phyloP scores from a whole-genome alignment of 2,888 invertebrate genomes.

The Xestia xanthographa region DNA sequence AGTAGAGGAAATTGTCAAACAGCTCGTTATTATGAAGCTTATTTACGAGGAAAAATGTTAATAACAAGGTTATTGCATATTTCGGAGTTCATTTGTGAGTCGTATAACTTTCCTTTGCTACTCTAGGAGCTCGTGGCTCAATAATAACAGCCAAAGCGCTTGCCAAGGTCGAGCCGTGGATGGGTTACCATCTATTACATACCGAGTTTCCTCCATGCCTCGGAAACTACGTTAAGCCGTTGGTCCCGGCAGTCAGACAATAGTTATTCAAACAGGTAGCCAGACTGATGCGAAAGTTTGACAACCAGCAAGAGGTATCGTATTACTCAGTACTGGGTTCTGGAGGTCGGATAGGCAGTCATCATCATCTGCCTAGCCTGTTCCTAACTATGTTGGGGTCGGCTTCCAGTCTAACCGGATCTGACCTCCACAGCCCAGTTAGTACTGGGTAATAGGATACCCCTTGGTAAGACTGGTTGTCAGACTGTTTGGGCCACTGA shows the following conservation, averaged over 20 bases:
- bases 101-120: neutral
- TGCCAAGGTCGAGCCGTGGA: neutral
- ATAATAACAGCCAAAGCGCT: neutral
- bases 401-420: too few species aligned
- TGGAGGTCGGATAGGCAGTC: neutral
- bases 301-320: neutral
- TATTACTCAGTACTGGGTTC: too few species aligned
- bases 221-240: neutral
- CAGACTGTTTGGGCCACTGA: too few species aligned
- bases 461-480: too few species aligned
- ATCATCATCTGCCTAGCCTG: too few species aligned
- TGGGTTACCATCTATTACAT: neutral
- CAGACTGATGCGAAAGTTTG: neutral
- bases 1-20: constrained; percentile 10
- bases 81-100: neutral
- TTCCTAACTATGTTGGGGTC: too few species aligned
- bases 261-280: too few species aligned
- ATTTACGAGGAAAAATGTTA: constrained; percentile 3
- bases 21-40: neutral
- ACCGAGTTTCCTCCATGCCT: neutral
- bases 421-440: too few species aligned
- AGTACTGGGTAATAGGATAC: too few species aligned
- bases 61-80: constrained; percentile 21
- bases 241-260: neutral
- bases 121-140: neutral